phyloP scores from a whole-genome alignment of 2,888 invertebrate species.

The Drosophila rellima region DNA sequence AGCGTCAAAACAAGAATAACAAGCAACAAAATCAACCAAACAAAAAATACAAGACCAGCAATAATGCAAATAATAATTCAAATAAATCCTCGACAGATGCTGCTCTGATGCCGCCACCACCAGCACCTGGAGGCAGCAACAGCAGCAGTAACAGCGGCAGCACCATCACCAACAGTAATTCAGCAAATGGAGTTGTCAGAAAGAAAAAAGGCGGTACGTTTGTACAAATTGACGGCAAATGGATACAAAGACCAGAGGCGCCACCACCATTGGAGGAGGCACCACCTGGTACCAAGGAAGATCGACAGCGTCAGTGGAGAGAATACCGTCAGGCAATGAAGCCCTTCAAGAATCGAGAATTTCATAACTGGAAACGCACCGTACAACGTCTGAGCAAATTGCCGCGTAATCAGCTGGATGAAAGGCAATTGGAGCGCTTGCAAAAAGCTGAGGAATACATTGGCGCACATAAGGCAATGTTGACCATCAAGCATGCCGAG shows the following conservation, averaged over 20 bases:
- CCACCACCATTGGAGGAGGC: slow-evolving; percentile 65
- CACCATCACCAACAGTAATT: slow-evolving; percentile 4
- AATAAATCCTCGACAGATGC: slow-evolving; percentile 37
- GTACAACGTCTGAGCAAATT: slow-evolving; percentile 79
- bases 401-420: slow-evolving; percentile 67
- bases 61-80: slow-evolving; percentile 15
- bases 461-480: slow-evolving; percentile 70
- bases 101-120: slow-evolving; percentile 59
- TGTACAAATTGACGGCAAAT: slow-evolving; percentile 66
- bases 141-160: background rate
- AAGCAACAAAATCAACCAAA: slow-evolving; percentile 30
- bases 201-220: slow-evolving; percentile 64
- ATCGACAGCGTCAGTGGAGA: slow-evolving; percentile 74
- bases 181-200: slow-evolving; percentile 38
- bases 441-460: slow-evolving; percentile 74
- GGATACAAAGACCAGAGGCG: slow-evolving; percentile 71
- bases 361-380: slow-evolving; percentile 76
- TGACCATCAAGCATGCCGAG: slow-evolving; percentile 73
- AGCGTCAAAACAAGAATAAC: slow-evolving; percentile 29
- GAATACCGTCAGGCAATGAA: slow-evolving; percentile 82
- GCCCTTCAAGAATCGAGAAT: slow-evolving; percentile 82
- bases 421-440: slow-evolving; percentile 67
- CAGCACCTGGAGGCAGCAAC: slow-evolving; percentile 34
- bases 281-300: slow-evolving; percentile 72
- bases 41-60: slow-evolving; percentile 43